Evolutionary conservation across 1,140 invertebrate genomes (phyloP).

Genomic region (Atopsyche davidsoni): DNA sequence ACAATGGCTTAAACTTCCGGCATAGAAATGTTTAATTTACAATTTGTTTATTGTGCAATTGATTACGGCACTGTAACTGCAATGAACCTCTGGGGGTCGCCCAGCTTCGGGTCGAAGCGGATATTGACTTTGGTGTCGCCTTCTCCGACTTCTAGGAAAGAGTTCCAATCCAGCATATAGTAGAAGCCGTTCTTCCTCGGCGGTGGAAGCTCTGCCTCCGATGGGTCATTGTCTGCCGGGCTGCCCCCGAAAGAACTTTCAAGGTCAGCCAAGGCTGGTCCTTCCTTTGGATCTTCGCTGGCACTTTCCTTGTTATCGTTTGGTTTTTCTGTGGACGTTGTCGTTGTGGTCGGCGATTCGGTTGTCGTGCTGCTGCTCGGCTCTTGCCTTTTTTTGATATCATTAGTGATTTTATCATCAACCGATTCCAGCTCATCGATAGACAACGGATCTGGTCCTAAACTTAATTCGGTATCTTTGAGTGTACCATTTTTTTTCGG

Average conservation of each 20-base stretch:
- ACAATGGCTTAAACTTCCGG: too few species aligned
- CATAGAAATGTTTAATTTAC: too few species aligned
- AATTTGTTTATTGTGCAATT: too few species aligned
- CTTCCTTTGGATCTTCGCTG: constrained; percentile 31
- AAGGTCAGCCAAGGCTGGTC: constrained; percentile 56
- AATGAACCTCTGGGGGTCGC: constrained; percentile 68
- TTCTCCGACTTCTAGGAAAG: constrained; percentile 77
- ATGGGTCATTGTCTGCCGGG: constrained; percentile 44
- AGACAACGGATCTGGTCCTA: constrained; percentile 21
- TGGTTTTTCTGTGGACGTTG: constrained; percentile 8
- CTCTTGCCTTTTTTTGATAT: constrained; percentile 34
- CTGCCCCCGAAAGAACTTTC: constrained; percentile 70
- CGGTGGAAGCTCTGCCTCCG: constrained; percentile 54
- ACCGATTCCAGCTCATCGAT: constrained; percentile 11
- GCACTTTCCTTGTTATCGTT: constrained; percentile 11
- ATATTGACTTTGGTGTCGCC: constrained; percentile 68
- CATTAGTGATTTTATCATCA: constrained; percentile 26
- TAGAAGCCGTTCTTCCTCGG: constrained; percentile 70
- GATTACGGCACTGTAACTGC: constrained; percentile 60
- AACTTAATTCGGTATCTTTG: neutral
- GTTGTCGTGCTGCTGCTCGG: constrained; percentile 19
- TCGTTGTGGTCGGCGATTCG: constrained; percentile 26
- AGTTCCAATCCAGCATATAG: constrained; percentile 78
- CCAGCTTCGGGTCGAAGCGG: constrained; percentile 70
- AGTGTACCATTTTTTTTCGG: neutral